A percentile compares a stretch with the other conserved stretches of the same genome.
phyloP scores from a whole-genome alignment of 2,888 invertebrate genomes.

The Blastobasis lacticolella region DNA sequence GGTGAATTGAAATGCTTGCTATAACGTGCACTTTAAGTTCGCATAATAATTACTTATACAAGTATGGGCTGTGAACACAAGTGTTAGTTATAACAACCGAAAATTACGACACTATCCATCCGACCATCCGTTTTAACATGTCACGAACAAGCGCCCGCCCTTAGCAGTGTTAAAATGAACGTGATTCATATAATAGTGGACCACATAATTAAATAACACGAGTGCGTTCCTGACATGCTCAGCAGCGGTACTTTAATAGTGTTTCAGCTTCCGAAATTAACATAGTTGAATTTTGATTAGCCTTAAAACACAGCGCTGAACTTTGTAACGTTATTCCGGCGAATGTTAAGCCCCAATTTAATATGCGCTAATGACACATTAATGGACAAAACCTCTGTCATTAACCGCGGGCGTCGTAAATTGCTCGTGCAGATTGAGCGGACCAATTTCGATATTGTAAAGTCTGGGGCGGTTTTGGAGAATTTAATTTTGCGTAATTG shows the following conservation, averaged over 20 bases:
- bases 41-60: no score
- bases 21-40: no score
- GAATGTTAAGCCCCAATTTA: conserved; percentile 41
- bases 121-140: no score
- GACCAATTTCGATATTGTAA: conserved; percentile 35
- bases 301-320: conserved; percentile 46
- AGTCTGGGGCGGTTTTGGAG: conserved; percentile 20
- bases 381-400: conserved; percentile 56
- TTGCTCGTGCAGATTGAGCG: conserved; percentile 31
- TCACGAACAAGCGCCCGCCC: no score
- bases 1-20: no score
- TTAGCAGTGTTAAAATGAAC: no score
- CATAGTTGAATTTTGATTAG: conserved; percentile 68
- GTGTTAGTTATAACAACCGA: no score
- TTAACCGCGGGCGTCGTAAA: conserved; percentile 43
- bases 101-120: no score
- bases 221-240: conserved; percentile 20
- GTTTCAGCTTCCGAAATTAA: conserved; percentile 46
- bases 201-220: conserved; percentile 27
- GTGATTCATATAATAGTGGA: conserved; percentile 15
- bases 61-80: no score
- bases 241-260: conserved; percentile 35
- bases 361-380: conserved; percentile 45
- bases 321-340: conserved; percentile 32
- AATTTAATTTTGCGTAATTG: conserved; percentile 4